These are phyloP conservation scores for Penaeus vannamei DNA, from an alignment of 1,140 invertebrate species.

Conservation along the genomic window DNA sequence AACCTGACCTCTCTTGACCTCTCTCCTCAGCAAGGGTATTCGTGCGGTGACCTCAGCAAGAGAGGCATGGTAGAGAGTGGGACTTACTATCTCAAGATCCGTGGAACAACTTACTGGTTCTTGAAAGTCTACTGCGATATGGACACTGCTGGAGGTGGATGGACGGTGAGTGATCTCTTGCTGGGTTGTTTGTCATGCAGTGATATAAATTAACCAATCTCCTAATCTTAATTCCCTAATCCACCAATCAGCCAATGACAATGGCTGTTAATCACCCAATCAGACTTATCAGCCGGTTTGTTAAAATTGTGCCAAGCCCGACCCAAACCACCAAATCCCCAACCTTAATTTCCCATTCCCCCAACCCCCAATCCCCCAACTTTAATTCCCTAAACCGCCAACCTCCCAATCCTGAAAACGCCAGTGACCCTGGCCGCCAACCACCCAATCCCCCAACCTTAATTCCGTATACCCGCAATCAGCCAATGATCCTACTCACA, in stretches of 20 bases:
- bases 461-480: neutral
- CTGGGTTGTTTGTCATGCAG: neutral
- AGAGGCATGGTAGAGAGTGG: constrained; percentile 88
- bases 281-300: too few species aligned
- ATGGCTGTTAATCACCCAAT: too few species aligned
- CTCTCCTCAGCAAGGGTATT: constrained; percentile 78
- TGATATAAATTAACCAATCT: neutral
- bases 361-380: too few species aligned
- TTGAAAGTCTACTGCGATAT: constrained; percentile 93
- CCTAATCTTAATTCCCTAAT: neutral
- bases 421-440: neutral
- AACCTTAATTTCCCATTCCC: too few species aligned
- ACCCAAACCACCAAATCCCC: too few species aligned
- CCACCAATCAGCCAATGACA: too few species aligned
- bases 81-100: constrained; percentile 89
- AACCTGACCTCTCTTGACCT: constrained; percentile 55
- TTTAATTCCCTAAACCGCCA: too few species aligned
- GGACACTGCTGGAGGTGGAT: constrained; percentile 90
- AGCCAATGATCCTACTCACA: neutral
- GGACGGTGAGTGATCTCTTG: constrained; percentile 83
- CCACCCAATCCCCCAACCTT: neutral
- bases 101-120: constrained; percentile 91
- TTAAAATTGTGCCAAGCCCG: too few species aligned
- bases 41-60: constrained; percentile 86
- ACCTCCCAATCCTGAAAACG: too few species aligned